Evolutionary conservation across 1,140 invertebrate species (phyloP).

Genomic region (Oedothorax gibbosus): DNA sequence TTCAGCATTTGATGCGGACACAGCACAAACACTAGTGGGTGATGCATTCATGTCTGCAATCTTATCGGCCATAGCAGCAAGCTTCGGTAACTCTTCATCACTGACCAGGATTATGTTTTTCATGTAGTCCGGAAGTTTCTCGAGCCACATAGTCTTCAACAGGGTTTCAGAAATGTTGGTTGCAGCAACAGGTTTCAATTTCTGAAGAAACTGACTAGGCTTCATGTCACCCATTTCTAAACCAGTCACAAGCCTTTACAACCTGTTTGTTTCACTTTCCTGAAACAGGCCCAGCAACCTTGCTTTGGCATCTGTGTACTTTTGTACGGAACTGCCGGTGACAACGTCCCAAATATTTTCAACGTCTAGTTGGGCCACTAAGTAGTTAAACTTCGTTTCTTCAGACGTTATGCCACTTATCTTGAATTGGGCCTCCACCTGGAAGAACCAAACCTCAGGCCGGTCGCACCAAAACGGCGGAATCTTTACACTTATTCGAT

Average conservation of each 20-base stretch:
- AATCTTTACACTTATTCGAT: too few species aligned
- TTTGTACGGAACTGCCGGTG: neutral
- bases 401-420: neutral
- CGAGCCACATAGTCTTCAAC: neutral
- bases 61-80: conserved; percentile 2
- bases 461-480: too few species aligned
- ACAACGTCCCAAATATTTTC: neutral
- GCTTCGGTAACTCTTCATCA: conserved; percentile 8
- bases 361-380: neutral
- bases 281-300: neutral
- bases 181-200: neutral
- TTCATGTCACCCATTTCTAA: neutral
- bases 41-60: conserved; percentile 3
- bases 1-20: neutral
- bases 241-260: neutral
- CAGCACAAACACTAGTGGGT: neutral
- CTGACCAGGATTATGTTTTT: neutral
- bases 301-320: neutral
- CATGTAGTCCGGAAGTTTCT: neutral
- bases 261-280: conserved; percentile 3
- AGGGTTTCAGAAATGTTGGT: neutral
- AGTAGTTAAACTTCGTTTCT: neutral
- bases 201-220: neutral
- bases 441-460: neutral
- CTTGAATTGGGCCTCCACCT: neutral